Conservation (phyloP, 2,797 vertebrate species). For the Gastrophryne carolinensis region DNA sequence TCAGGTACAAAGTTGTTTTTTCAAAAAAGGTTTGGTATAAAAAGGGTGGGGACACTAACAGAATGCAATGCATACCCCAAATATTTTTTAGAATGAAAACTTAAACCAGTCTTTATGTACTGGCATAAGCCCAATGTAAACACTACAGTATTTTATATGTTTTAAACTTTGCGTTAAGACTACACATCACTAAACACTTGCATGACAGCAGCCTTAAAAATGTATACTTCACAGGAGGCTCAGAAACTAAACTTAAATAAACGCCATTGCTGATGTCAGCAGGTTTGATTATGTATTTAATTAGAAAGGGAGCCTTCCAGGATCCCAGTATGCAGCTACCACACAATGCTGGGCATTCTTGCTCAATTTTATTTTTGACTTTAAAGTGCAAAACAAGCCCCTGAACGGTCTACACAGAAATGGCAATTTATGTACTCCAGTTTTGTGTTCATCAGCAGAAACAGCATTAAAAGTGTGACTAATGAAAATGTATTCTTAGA, state of each 20-base stretch:
- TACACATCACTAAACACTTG: background rate
- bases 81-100: background rate
- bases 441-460: background rate
- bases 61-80: background rate
- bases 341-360: background rate
- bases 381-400: background rate
- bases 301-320: background rate
- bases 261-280: background rate
- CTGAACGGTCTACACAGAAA: background rate
- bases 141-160: background rate
- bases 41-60: background rate
- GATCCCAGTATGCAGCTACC: background rate
- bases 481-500: background rate
- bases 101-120: background rate
- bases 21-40: no score
- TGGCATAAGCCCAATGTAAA: no score
- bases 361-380: background rate
- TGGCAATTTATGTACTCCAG: background rate
- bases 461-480: slow-evolving; percentile 4
- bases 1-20: background rate
- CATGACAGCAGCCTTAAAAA: background rate
- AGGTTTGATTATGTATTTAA: background rate
- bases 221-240: background rate
- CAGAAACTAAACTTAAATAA: background rate
- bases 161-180: background rate